phyloP scores from a whole-genome alignment of 2,113 vertebrate species.

The Phasianus colchicus region DNA sequence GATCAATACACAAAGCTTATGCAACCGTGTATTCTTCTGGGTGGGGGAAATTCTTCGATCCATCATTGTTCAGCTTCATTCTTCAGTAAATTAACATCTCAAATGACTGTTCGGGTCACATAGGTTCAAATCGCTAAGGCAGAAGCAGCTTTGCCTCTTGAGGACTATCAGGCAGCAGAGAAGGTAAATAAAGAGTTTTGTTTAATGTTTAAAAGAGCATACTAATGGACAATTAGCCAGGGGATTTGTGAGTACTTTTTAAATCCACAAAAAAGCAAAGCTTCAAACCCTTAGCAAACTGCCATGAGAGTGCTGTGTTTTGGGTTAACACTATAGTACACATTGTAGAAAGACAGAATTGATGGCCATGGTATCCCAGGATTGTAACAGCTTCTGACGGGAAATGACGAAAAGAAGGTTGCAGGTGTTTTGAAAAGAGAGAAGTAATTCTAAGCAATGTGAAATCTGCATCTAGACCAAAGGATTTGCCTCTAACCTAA shows the following conservation, averaged over 20 bases:
- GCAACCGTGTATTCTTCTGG: not conserved
- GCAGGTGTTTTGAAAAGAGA: not conserved
- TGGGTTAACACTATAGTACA: not conserved
- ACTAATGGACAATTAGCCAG: slow-evolving; percentile 54
- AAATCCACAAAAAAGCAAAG: slow-evolving; percentile 29
- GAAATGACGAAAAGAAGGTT: not conserved
- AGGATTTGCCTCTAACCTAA: not conserved
- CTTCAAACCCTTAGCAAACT: not conserved
- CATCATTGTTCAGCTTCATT: slow-evolving; percentile 58
- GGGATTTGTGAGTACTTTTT: not conserved
- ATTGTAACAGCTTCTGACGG: not conserved
- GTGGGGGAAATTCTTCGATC: slow-evolving; percentile 18
- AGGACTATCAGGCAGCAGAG: not conserved
- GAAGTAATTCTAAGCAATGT: not conserved
- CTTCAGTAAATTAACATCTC: slow-evolving; percentile 68
- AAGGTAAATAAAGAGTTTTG: slow-evolving; percentile 49
- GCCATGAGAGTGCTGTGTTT: not conserved
- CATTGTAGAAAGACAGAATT: not conserved
- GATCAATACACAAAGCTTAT: slow-evolving; percentile 33
- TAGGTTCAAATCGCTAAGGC: slow-evolving; percentile 37
- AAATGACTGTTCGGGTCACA: slow-evolving; percentile 53
- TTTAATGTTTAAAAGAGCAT: slow-evolving; percentile 54
- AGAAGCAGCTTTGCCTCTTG: slow-evolving; percentile 32
- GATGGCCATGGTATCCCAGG: not conserved
- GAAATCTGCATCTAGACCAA: not conserved